Percentiles rank a stretch among this genome's conserved stretches.
Evolutionary conservation across 2,113 vertebrate species (phyloP).

Genomic region (Ailuropoda melanoleuca): DNA sequence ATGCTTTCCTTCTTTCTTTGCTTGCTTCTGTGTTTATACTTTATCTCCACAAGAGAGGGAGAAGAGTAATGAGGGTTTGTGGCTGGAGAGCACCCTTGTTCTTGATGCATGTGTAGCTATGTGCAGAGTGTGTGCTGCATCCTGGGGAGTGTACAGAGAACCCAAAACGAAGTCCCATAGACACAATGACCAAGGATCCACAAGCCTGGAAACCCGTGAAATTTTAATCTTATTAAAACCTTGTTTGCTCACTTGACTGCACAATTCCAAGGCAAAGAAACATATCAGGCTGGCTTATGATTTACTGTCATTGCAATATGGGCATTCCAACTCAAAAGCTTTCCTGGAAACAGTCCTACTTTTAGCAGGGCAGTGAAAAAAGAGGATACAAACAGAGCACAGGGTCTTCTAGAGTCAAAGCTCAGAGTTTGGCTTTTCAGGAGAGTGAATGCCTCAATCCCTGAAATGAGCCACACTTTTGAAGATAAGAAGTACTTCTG

Average conservation of each 20-base stretch:
- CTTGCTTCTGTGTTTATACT: not conserved
- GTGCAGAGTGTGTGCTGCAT: not conserved
- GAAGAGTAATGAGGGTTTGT: not conserved
- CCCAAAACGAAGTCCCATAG: not conserved
- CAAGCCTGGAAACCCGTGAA: not conserved
- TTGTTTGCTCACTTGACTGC: not conserved
- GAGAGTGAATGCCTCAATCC: not conserved
- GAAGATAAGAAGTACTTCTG: not conserved
- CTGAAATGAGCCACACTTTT: not conserved
- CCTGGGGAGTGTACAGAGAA: not conserved
- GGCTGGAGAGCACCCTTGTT: not conserved
- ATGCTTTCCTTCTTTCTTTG: not conserved
- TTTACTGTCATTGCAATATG: not conserved
- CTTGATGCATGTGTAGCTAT: not conserved
- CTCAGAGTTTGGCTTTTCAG: not conserved
- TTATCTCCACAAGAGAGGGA: not conserved
- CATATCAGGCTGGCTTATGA: not conserved
- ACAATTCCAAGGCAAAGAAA: not conserved
- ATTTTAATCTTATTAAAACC: not conserved
- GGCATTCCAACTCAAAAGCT: not conserved
- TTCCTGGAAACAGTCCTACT: not conserved
- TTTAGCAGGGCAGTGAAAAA: not conserved
- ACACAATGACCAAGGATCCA: not conserved
- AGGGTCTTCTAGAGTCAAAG: not conserved
- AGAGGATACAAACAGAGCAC: not conserved